phyloP scores from a whole-genome alignment of 2,113 vertebrate genomes.

The Archocentrus centrarchus region DNA sequence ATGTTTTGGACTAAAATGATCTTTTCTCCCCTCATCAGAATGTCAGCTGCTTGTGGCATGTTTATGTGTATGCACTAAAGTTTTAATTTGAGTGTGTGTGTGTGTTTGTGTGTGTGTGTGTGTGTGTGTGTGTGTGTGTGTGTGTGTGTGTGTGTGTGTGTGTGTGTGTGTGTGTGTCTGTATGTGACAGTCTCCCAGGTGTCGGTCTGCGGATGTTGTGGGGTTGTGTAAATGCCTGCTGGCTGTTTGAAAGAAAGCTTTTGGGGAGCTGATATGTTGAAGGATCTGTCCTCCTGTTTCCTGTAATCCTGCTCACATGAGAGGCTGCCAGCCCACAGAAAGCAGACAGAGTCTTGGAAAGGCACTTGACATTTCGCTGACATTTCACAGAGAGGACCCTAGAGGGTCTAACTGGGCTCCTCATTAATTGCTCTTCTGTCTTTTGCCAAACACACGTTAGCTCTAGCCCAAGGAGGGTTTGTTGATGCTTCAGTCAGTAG shows the following conservation, averaged over 20 bases:
- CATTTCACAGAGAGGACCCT: constrained; percentile 63
- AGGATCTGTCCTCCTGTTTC: constrained; percentile 47
- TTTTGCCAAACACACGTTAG: constrained; percentile 46
- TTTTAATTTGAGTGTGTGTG: not conserved
- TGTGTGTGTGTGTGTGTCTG: not conserved
- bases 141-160: not conserved
- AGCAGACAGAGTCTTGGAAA: constrained; percentile 59
- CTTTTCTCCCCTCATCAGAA: constrained; percentile 50
- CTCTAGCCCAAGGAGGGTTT: constrained; percentile 24
- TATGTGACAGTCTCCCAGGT: constrained; percentile 2
- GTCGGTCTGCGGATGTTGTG: not conserved
- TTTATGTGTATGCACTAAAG: constrained; percentile 8
- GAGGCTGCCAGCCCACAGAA: constrained; percentile 50
- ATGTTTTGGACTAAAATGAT: constrained; percentile 11
- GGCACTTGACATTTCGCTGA: constrained; percentile 77
- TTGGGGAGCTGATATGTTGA: constrained; percentile 53
- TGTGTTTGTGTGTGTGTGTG: not conserved
- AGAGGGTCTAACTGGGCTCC: constrained; percentile 53
- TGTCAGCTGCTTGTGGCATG: constrained; percentile 17
- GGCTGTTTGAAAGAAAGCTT: constrained; percentile 42
- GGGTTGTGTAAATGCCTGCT: constrained; percentile 35
- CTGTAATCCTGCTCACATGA: constrained; percentile 59
- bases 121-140: not conserved
- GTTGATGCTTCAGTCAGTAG: constrained; percentile 38
- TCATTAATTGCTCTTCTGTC: constrained; percentile 55